Evolutionary conservation across 1,140 invertebrate genomes (phyloP).

Genomic region (Lethocerus indicus): DNA sequence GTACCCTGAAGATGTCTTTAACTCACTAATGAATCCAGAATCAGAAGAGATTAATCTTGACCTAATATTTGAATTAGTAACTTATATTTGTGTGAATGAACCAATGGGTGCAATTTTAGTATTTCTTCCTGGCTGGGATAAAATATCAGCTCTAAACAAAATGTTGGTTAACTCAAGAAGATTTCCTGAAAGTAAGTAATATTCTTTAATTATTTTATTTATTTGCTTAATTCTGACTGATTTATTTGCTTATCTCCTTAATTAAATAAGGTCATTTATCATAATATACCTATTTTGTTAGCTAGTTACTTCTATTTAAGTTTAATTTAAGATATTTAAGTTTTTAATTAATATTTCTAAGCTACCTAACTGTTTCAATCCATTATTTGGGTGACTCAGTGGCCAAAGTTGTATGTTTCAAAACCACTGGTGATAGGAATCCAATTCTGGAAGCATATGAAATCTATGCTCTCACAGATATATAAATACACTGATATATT

Average conservation of each 20-base stretch:
- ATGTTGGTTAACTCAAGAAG: constrained; percentile 25
- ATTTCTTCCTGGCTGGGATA: constrained; percentile 66
- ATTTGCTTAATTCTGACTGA: not conserved
- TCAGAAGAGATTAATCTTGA: constrained; percentile 52
- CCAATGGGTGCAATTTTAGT: constrained; percentile 67
- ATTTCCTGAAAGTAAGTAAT: constrained; percentile 29
- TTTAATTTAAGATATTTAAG: not conserved
- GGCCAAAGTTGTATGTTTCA: too few relatives aligned
- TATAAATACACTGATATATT: too few relatives aligned
- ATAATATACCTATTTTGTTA: not conserved
- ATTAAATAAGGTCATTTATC: not conserved
- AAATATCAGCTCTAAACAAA: constrained; percentile 43
- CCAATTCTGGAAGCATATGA: too few relatives aligned
- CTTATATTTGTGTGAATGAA: constrained; percentile 37
- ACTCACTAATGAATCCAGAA: constrained; percentile 36
- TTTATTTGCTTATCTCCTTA: constrained; percentile 5
- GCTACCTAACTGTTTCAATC: too few relatives aligned
- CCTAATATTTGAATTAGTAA: constrained; percentile 46
- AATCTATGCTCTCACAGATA: too few relatives aligned
- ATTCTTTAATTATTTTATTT: constrained; percentile 8
- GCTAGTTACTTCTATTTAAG: not conserved
- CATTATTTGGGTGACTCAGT: too few relatives aligned
- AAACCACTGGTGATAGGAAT: too few relatives aligned
- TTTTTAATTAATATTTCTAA: not conserved
- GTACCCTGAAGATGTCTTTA: constrained; percentile 34